Evolutionary conservation across 2,797 vertebrate species (phyloP).

Genomic region (Oreonectes daqikongensis): DNA sequence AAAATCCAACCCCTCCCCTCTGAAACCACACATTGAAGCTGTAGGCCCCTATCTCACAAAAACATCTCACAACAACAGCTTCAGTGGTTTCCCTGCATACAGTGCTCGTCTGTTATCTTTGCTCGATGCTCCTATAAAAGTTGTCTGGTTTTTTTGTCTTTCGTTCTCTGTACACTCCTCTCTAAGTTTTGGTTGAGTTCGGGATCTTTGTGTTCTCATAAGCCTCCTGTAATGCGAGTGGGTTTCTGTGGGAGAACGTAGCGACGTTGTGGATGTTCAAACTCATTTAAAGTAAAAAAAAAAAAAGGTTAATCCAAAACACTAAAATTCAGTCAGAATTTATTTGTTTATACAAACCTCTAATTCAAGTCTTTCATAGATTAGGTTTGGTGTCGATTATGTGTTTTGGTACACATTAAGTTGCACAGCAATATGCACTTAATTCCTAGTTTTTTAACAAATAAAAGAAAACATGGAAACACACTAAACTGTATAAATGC

Average conservation of each 20-base stretch:
- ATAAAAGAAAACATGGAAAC: too few species aligned
- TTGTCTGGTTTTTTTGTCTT: conserved; percentile 58
- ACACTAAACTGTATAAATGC: too few species aligned
- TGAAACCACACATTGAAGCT: conserved; percentile 59
- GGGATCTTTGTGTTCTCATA: conserved; percentile 25
- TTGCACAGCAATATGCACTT: too few species aligned
- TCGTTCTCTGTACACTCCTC: conserved; percentile 6
- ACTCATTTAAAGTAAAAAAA: not conserved
- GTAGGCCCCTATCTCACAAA: conserved; percentile 62
- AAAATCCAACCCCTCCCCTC: conserved; percentile 40
- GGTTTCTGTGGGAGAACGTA: conserved; percentile 30
- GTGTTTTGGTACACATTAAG: too few species aligned
- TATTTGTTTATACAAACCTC: too few species aligned
- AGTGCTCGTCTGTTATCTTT: conserved; percentile 50
- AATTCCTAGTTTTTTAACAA: too few species aligned
- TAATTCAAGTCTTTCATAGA: not conserved
- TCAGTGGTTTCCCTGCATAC: conserved; percentile 66
- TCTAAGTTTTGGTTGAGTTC: conserved; percentile 42
- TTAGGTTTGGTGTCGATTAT: too few species aligned
- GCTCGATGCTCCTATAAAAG: conserved; percentile 15
- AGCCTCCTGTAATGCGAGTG: too few species aligned
- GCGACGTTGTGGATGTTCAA: not conserved
- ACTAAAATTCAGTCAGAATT: not conserved
- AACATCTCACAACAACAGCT: conserved; percentile 70
- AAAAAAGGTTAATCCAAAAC: not conserved